Base-by-base conservation (phyloP, 2,888 invertebrate genomes). In the Sycophila texana region DNA sequence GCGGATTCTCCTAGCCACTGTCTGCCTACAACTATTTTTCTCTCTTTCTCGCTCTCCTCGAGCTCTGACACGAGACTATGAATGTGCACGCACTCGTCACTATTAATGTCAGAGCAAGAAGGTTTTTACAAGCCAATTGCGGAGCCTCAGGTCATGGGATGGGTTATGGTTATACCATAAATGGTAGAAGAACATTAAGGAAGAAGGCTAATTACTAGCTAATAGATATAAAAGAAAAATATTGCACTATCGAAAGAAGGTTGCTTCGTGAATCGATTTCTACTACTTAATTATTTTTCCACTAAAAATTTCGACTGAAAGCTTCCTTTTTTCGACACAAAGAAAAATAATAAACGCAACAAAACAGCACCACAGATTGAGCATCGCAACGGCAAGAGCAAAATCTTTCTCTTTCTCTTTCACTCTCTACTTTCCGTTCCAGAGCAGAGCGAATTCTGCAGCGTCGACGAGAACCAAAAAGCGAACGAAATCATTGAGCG, bases 91-190 rank as follows among this genome's bases (percentile, higher is more conserved):
- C 75, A 67, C 66, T 75, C 71, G 60, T 61, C 63, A 63, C 47
- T n/a, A 26, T 39, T 4, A 2, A 53, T 26, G 58, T 72, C 72
- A 60, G 79, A 74, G 66, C 60, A 81, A 74, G 78, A 78, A 68
- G 39, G 4, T 30, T 39, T 39, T 39, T 39, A 39, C 39, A 71
- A 81, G 16, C 74, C 81, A 80, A 82, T 74, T 70, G 74, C 81
- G 74, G 77, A 82, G 73, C 80, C 22, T 61, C 49, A 13, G 30
- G n/a, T 30, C 30, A 16, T 61, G 22, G 18, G 22, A 57, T 10
- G 39, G 53, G 14, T 39, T 61, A 2, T 61, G 53, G 14, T 39
- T 61, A 2, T 61, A 4, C 14, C 20, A 47, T 22, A 67, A 39
- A 39, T 39, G 39, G 39, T 22, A 18, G 58, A 49, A 26, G 20